Percentiles rank a stretch among this genome's conserved stretches.
Evolutionary conservation across 2,797 vertebrate genomes (phyloP).

Genomic region (Scomberomorus guttatus): DNA sequence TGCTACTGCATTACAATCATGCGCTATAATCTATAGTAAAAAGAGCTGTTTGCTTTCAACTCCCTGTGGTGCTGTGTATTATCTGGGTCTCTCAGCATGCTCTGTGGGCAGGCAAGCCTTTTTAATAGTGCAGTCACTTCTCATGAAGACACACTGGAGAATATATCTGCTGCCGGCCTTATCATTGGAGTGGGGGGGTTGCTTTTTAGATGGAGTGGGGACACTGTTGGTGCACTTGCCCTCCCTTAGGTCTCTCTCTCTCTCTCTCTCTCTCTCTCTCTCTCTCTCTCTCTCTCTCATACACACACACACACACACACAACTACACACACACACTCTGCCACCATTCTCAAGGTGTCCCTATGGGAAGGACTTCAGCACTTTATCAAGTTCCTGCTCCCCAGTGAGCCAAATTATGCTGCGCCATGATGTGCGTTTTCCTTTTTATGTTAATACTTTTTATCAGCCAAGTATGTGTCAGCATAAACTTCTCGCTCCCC

Average conservation of each 20-base stretch:
- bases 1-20: constrained; percentile 47
- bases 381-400: constrained; percentile 68
- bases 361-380: constrained; percentile 63
- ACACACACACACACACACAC: constrained; percentile 24
- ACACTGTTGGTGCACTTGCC: constrained; percentile 44
- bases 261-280: constrained; percentile 50
- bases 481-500: constrained; percentile 67
- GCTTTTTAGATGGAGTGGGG: constrained; percentile 62
- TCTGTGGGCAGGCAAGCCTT: constrained; percentile 46
- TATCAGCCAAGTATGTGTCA: constrained; percentile 71
- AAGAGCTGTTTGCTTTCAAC: constrained; percentile 42
- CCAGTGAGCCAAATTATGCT: constrained; percentile 62
- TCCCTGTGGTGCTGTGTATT: constrained; percentile 49
- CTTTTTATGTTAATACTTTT: constrained; percentile 77
- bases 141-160: constrained; percentile 65
- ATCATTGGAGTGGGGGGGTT: constrained; percentile 33
- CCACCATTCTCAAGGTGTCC: constrained; percentile 63
- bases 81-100: constrained; percentile 61
- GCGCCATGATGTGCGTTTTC: constrained; percentile 58
- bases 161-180: constrained; percentile 66
- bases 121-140: constrained; percentile 74
- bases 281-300: constrained; percentile 36
- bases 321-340: constrained; percentile 14
- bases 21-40: constrained; percentile 63
- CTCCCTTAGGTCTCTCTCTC: constrained; percentile 37